Evolutionary conservation across 1,140 invertebrate genomes (phyloP).

Genomic region (Laodelphax striatellus): DNA sequence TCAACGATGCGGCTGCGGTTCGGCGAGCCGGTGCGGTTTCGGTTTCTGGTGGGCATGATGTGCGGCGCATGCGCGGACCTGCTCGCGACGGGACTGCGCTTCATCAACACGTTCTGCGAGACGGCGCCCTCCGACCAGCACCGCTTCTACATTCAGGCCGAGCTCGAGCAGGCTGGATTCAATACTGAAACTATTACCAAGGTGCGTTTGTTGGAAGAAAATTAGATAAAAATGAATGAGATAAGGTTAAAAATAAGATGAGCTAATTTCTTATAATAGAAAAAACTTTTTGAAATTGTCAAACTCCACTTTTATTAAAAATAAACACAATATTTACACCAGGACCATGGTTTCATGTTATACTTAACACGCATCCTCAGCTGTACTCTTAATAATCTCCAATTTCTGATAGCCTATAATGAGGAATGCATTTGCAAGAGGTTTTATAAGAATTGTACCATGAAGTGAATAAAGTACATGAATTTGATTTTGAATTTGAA

Average conservation of each 20-base stretch:
- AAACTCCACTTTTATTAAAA: too few relatives aligned
- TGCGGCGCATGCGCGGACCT: conserved; percentile 56
- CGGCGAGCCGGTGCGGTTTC: conserved; percentile 83
- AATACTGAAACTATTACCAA: conserved; percentile 57
- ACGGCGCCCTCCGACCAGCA: conserved; percentile 60
- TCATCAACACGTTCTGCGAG: conserved; percentile 71
- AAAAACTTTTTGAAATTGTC: too few relatives aligned
- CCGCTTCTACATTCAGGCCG: conserved; percentile 79
- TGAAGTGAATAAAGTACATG: too few relatives aligned
- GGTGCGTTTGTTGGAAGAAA: conserved; percentile 31
- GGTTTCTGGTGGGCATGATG: conserved; percentile 79
- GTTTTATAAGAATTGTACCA: too few relatives aligned
- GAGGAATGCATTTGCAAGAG: too few relatives aligned
- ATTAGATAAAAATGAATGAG: conserved; percentile 5
- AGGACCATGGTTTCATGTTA: too few relatives aligned
- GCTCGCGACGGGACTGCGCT: conserved; percentile 68
- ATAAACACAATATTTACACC: too few relatives aligned
- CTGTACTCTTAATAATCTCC: too few relatives aligned
- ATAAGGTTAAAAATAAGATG: background rate
- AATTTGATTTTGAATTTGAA: too few relatives aligned
- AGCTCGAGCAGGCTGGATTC: conserved; percentile 72
- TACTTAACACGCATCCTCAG: too few relatives aligned
- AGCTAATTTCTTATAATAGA: background rate
- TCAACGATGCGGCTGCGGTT: conserved; percentile 77
- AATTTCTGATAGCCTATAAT: too few relatives aligned